Evolutionary conservation across 2,888 invertebrate genomes (phyloP).

Genomic region (Beris morrisii): DNA sequence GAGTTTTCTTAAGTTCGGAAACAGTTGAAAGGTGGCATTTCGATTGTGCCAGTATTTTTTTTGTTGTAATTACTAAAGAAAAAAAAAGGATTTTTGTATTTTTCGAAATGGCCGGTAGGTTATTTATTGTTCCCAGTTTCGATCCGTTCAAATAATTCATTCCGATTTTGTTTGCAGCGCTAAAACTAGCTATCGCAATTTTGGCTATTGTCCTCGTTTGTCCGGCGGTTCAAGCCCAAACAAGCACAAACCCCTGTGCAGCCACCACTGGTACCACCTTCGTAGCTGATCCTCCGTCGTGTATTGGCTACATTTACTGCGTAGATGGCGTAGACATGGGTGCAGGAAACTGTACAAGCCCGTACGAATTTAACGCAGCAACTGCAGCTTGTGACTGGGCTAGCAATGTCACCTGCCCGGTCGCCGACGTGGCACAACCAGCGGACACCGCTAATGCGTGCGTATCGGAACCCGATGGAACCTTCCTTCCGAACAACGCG

Average conservation of each 20-base stretch:
- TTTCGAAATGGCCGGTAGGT: too few species aligned
- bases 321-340: conserved; percentile 42
- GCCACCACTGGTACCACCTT: conserved; percentile 42
- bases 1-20: too few species aligned
- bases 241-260: neutral
- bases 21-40: too few species aligned
- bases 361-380: conserved; percentile 22
- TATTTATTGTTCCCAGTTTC: too few species aligned
- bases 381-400: conserved; percentile 1
- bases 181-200: too few species aligned
- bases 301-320: conserved; percentile 47
- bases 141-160: too few species aligned
- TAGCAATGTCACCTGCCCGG: neutral
- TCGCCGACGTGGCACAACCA: neutral
- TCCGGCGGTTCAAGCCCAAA: neutral
- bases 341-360: conserved; percentile 44
- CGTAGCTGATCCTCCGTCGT: conserved; percentile 47
- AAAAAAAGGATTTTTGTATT: too few species aligned
- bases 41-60: too few species aligned
- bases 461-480: neutral
- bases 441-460: neutral
- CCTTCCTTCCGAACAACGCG: conserved; percentile 8
- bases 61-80: too few species aligned
- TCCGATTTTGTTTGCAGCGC: too few species aligned
- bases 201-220: too few species aligned